Base-by-base conservation (phyloP, 2,113 vertebrate genomes). In the Alosa alosa region DNA sequence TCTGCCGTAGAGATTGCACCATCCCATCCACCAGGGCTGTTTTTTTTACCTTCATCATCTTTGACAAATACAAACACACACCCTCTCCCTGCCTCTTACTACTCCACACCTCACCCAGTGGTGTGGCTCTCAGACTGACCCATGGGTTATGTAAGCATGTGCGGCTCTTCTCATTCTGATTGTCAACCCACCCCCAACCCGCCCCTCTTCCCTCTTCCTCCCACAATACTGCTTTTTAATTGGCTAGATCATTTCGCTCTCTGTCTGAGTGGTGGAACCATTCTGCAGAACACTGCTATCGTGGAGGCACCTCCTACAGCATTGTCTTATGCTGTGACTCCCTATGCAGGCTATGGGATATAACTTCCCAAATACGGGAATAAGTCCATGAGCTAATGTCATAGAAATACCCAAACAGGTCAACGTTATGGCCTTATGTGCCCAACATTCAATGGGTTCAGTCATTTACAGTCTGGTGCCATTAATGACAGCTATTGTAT, bases 1-100 rank as follows among this genome's bases (percentile, higher is more conserved):
- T 84, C 88, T 81, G 84, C 85, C 36, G 81, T 83, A 83, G 49
- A 82, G 72, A 88, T 86, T 84, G 17, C 90, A 87, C 84, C 84
- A 86, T 83, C 88, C 86, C 84, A 82, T 84, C 78, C 36, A 46
- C 45, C 3, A 31, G 31, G 31, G 36, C 75, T 17, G 15, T 17
- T 81, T n/a, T 81, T 44, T 83, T 25, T 46, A 1, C 45, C 22
- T 83, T 57, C 25, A 25, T 47, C 57, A 17, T 6, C 50, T 55
- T 22, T 57, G 18, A 20, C 18, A 60, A 60, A 7, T 20, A 22
- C 55, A 60, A 4, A 22, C 55, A 64, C 20, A 55, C 13, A 36
- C 83, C 0, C 68, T 36, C 84, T 84, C 60, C 45, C 45, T 78
- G 15, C 15, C 25, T 72, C 25, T 72, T 9, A n/a, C 60, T 9